Evolutionary conservation across 2,113 vertebrate genomes (phyloP).

Genomic region (Ancistrus triradiatus): DNA sequence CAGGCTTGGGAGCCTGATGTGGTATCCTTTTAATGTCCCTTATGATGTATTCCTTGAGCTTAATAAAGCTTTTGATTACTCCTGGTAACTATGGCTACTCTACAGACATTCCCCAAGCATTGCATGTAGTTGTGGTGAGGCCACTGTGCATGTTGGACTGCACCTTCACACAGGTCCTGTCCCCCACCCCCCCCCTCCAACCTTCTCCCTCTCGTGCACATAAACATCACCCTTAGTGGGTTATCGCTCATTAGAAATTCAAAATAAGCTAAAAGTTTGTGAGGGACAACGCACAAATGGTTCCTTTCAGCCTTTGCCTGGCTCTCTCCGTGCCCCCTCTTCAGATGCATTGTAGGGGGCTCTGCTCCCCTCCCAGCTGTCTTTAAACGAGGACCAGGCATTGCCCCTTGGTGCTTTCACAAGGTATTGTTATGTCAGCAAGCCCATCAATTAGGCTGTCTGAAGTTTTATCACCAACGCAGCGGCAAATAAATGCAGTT

Average conservation of each 20-base stretch:
- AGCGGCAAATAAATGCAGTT: constrained; percentile 88
- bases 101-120: constrained; percentile 73
- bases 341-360: constrained; percentile 69
- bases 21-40: constrained; percentile 72
- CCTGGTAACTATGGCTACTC: constrained; percentile 69
- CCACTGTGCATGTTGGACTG: constrained; percentile 37
- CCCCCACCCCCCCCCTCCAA: constrained; percentile 16
- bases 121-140: constrained; percentile 64
- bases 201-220: constrained; percentile 32
- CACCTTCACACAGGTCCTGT: constrained; percentile 41
- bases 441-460: constrained; percentile 99
- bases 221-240: constrained; percentile 50
- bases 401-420: constrained; percentile 84
- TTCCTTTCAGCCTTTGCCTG: constrained; percentile 58
- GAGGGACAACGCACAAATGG: constrained; percentile 64
- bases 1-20: constrained; percentile 63
- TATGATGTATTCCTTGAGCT: constrained; percentile 74
- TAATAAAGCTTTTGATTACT: constrained; percentile 78
- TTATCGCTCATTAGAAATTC: constrained; percentile 55
- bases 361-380: constrained; percentile 86
- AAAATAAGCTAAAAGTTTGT: constrained; percentile 71
- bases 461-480: constrained; percentile 99
- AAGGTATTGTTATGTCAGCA: constrained; percentile 98
- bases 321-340: constrained; percentile 47
- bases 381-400: constrained; percentile 97